Evolutionary conservation across 2,113 vertebrate species (phyloP).

Genomic region (Polypterus bichir): DNA sequence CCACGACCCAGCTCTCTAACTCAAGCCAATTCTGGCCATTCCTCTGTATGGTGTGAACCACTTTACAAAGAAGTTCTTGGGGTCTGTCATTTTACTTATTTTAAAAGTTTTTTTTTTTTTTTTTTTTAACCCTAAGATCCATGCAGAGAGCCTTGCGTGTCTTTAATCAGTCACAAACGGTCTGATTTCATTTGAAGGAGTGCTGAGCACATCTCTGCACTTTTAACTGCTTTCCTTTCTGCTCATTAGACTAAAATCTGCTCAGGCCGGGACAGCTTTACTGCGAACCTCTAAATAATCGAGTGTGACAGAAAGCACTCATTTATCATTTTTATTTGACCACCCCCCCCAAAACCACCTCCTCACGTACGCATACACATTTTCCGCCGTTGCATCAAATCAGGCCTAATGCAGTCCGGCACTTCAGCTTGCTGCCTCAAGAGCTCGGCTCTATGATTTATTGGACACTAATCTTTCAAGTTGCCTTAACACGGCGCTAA

Average conservation of each 20-base stretch:
- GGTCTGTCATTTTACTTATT: no score
- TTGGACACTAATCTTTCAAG: conserved; percentile 62
- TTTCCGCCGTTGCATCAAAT: conserved; percentile 47
- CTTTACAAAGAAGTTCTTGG: no score
- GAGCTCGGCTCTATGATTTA: conserved; percentile 51
- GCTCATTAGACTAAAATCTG: conserved; percentile 53
- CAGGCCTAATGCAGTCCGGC: conserved; percentile 51
- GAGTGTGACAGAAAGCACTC: conserved; percentile 41
- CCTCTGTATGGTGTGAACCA: no score
- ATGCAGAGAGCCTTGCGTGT: conserved; percentile 36
- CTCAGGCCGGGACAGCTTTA: conserved; percentile 47
- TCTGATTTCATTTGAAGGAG: conserved; percentile 62
- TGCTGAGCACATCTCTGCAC: conserved; percentile 57
- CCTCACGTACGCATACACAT: conserved; percentile 6
- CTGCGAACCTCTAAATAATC: conserved; percentile 44
- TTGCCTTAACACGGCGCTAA: conserved; percentile 46
- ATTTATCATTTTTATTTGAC: conserved; percentile 50
- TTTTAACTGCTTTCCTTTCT: conserved; percentile 56
- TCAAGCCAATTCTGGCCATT: no score
- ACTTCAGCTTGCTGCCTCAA: conserved; percentile 37
- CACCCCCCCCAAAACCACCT: conserved; percentile 23
- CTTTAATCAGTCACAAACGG: conserved; percentile 54
- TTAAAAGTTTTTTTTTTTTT: no score
- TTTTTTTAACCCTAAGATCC: no score
- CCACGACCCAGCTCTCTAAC: no score